These are phyloP conservation scores for Arvicanthis niloticus DNA, from an alignment of 2,113 vertebrate genomes.

Conservation along the genomic window DNA sequence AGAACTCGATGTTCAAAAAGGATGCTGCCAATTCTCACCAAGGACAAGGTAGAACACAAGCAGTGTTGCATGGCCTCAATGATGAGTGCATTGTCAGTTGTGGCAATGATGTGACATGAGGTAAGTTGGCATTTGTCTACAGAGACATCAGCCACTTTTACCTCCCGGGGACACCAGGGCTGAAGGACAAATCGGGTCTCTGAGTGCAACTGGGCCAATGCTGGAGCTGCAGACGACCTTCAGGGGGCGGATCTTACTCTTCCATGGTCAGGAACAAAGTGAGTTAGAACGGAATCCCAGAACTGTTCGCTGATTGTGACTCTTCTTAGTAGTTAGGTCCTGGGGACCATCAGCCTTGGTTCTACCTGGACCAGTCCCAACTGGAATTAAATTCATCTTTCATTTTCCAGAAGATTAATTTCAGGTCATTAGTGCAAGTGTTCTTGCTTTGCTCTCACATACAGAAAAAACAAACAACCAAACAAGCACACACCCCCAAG, in stretches of 20 bases:
- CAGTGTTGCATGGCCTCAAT: neutral
- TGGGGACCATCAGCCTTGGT: neutral
- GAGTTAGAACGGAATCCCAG: neutral
- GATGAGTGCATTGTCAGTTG: slow-evolving; percentile 6
- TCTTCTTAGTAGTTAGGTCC: neutral
- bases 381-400: slow-evolving; percentile 6
- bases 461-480: neutral
- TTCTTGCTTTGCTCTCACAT: neutral
- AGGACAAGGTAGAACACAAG: neutral
- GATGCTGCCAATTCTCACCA: neutral
- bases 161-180: neutral
- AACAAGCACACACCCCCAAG: neutral
- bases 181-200: neutral
- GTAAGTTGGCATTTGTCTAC: neutral
- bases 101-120: neutral
- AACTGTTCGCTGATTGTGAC: neutral
- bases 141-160: neutral
- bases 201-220: neutral
- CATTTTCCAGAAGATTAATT: neutral
- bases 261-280: neutral
- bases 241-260: neutral
- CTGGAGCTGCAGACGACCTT: neutral
- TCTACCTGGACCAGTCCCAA: neutral
- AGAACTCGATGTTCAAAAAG: neutral
- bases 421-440: neutral